phyloP scores from a whole-genome alignment of 2,797 vertebrate species.

The Channallabes apus region DNA sequence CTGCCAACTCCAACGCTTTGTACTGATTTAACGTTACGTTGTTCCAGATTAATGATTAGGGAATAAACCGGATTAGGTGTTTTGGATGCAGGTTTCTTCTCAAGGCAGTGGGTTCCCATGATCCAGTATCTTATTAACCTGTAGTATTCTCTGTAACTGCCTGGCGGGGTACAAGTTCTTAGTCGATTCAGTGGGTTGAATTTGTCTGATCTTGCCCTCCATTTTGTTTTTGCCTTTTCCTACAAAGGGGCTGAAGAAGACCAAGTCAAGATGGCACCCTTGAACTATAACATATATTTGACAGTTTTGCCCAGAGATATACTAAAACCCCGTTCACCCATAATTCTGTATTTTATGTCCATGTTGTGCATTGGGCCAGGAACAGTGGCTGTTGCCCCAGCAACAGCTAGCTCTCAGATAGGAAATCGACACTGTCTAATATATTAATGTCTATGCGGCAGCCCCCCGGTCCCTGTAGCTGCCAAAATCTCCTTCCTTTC shows the following conservation, averaged over 20 bases:
- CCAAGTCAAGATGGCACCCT: constrained; percentile 25
- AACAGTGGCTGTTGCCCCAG: constrained; percentile 79
- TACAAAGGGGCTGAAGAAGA: constrained; percentile 8
- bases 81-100: not conserved
- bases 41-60: not conserved
- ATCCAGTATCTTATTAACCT: not conserved
- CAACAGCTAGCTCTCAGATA: constrained; percentile 74
- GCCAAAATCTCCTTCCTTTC: constrained; percentile 39
- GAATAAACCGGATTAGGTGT: not conserved
- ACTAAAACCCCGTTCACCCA: constrained; percentile 41
- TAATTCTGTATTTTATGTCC: constrained; percentile 57
- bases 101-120: not conserved
- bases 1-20: not conserved
- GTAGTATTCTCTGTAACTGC: not conserved
- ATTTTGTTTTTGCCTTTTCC: constrained; percentile 31
- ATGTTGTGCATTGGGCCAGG: constrained; percentile 59
- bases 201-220: not conserved
- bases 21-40: not conserved
- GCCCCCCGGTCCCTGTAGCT: constrained; percentile 53
- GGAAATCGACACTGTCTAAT: constrained; percentile 76
- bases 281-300: not conserved
- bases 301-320: constrained; percentile 41
- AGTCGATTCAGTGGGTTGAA: not conserved
- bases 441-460: constrained; percentile 79
- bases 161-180: not conserved